A percentile compares a stretch with the other conserved stretches of the same genome.
Conservation (phyloP, 2,888 invertebrate genomes). For the Cephus rjabovi region DNA sequence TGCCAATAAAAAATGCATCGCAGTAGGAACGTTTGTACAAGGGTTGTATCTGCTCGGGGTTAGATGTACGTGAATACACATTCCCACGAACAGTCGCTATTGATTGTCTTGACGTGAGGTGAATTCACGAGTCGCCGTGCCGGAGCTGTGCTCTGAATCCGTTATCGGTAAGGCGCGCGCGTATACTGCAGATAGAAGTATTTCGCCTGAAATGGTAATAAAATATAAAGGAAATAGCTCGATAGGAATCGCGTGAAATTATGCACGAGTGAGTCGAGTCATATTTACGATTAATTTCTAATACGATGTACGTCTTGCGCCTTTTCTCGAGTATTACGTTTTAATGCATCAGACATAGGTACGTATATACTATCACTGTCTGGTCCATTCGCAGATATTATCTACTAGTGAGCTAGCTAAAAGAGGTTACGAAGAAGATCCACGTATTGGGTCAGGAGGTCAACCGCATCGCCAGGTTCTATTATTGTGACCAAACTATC, state of each 20-base stretch:
- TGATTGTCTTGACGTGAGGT: constrained; percentile 50
- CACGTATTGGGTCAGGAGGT: constrained; percentile 40
- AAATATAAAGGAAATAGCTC: constrained; percentile 2
- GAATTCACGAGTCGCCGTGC: constrained; percentile 39
- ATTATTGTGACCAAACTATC: constrained; percentile 13
- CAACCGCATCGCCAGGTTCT: constrained; percentile 27
- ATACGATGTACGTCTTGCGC: neutral
- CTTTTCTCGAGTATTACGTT: neutral
- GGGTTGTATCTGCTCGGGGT: neutral
- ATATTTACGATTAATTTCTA: neutral
- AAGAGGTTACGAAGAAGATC: constrained; percentile 8
- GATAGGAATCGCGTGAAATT: neutral
- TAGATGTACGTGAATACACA: constrained; percentile 44
- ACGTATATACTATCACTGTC: neutral
- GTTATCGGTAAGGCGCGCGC: constrained; percentile 18
- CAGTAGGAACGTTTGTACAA: neutral
- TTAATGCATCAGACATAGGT: neutral
- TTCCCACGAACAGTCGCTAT: constrained; percentile 45
- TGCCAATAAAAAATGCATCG: neutral
- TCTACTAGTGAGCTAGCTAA: neutral
- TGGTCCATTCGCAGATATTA: neutral
- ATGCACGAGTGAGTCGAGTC: neutral
- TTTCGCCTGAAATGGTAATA: neutral
- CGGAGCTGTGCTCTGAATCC: constrained; percentile 37
- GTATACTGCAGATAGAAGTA: neutral